Base-by-base conservation (phyloP, 2,113 vertebrate genomes). In the Prunella fulvescens region DNA sequence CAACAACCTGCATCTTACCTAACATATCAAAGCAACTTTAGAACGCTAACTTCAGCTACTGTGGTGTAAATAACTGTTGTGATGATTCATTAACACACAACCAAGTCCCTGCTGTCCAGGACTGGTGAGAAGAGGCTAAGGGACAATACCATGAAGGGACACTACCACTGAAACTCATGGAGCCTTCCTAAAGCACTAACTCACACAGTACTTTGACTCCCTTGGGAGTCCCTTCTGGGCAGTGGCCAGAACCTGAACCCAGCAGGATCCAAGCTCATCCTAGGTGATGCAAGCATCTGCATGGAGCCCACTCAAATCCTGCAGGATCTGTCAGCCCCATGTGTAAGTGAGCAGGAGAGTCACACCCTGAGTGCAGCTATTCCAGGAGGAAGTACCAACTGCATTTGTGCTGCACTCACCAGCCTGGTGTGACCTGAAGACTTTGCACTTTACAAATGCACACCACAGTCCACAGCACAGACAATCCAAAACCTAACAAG, bases 331-430 rank as follows among this genome's bases (percentile, higher is more conserved):
- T 7, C 28, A 71, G 15, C 28, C 28, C 12, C 31, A 11, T 0
- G 7, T 3, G 2, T 16, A 35, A 3, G 10, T 2, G 31, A 39
- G 50, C 17, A 53, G 29, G 40, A 44, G 16, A 33, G 61, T 10
- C 25, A 45, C 31, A 45, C 5, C 17, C 22, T 0, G 0, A 73
- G 37, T 2, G 2, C 29, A 57, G 40, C 54, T 29, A 17, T 26
- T 51, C 39, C 6, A 56, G 12, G 11, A 71, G 18, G 44, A 28
- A 28, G 12, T 5, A 45, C 3, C 65, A 58, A 58, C 14, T 57
- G 40, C 20, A 9, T 29, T 35, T 50, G 53, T 29, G 26, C 19
- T 22, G 76, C 31, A 35, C 14, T 37, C 2, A 0, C 31, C 50
- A 39, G 44, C 19, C 25, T 6, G 11, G 7, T 4, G 11, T 9